Base-by-base conservation (phyloP, 2,888 invertebrate genomes). In the Rhorus exstirpatorius region DNA sequence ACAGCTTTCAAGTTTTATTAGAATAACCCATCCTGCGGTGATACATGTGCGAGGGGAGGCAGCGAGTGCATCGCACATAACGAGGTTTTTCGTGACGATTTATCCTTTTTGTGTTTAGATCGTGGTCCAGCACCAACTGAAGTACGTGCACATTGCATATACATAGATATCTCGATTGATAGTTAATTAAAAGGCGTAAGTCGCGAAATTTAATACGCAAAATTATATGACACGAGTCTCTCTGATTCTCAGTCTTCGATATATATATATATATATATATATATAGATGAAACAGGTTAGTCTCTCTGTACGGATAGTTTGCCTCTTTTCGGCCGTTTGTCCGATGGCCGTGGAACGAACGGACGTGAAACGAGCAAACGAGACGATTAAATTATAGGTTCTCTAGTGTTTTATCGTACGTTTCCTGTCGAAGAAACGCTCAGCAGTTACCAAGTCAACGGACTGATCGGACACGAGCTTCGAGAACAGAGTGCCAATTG, bases 401-500 rank as follows among this genome's bases (percentile, higher is more conserved):
- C 63, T 70, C 38, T 44, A 38, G 41, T 74, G 70, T 70, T 74
- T 65, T 78, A 82, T 82, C 78, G 63, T 70, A 74, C 68, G 74
- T 74, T 78, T 78, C 74, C 68, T 78, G 74, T 58, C 74, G 51
- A 70, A 58, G 78, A 58, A 78, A 82, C 74, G 78, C 53, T 58
- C 58, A 65, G 53, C 41, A 46, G 58, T 35, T 14, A 49, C 60
- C 41, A 21, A 76, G 71, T 65, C 70, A 24, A 21, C 65, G 46
- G 41, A 71, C 41, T 58, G n/a, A 49, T 26, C 44, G 68, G 17
- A 14, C n/a, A 38, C 77, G 53, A 8, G 44, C 44, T 21, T 61
- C 31, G 53, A 61, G 81, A 82, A 82, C 81, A 82, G 81, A 63
- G 78, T 75, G 51, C 19, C 81, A 78, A 82, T 82, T 82, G 81